phyloP scores from a whole-genome alignment of 1,140 invertebrate species.

The Drosophila willistoni region DNA sequence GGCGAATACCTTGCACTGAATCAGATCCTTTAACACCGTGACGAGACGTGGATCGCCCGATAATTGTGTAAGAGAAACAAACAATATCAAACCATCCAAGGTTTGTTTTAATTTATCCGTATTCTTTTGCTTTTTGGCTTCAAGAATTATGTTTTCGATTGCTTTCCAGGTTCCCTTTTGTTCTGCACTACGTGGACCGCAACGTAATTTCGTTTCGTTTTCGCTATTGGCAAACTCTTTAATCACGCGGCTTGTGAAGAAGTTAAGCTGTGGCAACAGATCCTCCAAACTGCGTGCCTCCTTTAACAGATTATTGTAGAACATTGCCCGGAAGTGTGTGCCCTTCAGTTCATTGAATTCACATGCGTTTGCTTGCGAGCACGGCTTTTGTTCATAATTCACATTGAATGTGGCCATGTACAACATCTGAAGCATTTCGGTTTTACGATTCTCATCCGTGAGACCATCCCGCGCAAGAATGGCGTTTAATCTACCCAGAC shows the following conservation, averaged over 20 bases:
- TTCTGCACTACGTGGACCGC: slow-evolving; percentile 2
- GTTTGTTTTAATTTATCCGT: slow-evolving; percentile 14
- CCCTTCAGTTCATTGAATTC: slow-evolving; percentile 43
- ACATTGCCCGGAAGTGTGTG: slow-evolving; percentile 48
- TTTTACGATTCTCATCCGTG: slow-evolving; percentile 18
- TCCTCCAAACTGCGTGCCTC: too few relatives aligned
- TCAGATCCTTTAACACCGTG: slow-evolving; percentile 36
- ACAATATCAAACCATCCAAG: slow-evolving; percentile 53
- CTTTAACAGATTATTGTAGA: slow-evolving; percentile 27
- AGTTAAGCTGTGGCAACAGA: slow-evolving; percentile 27
- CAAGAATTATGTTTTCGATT: slow-evolving; percentile 29
- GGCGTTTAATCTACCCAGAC: slow-evolving; percentile 47
- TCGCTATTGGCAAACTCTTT: slow-evolving; percentile 8
- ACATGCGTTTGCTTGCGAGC: slow-evolving; percentile 23
- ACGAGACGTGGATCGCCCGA: slow-evolving; percentile 18
- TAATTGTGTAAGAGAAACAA: slow-evolving; percentile 40
- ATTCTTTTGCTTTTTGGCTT: neutral
- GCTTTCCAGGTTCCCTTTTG: slow-evolving; percentile 32
- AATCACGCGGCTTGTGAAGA: slow-evolving; percentile 7
- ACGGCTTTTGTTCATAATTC: slow-evolving; percentile 7
- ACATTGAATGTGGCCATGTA: slow-evolving; percentile 36
- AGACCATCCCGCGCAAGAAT: slow-evolving; percentile 33
- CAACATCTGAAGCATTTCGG: slow-evolving; percentile 21
- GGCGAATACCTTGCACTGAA: slow-evolving; percentile 51
- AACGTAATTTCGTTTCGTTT: neutral